Evolutionary conservation across 2,888 invertebrate genomes (phyloP), one percentile per base, ranked within the genome.

Genomic region (Podabrus alpinus): DNA sequence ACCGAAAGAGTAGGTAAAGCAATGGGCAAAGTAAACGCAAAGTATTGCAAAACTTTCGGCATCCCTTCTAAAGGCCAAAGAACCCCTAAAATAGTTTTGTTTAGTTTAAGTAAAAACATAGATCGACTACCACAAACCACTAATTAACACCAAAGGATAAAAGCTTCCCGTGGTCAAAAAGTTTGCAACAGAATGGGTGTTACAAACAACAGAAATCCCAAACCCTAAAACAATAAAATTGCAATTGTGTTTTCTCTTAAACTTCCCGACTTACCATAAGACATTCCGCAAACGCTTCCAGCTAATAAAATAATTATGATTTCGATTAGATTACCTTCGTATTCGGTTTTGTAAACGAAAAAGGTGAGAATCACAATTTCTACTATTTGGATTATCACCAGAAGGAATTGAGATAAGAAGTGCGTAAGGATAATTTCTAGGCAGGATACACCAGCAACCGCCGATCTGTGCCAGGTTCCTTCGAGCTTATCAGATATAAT

Each of bases 91-190:
- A 72, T 21, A 66, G 11, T 25, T 72, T 25, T 5, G 10, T 25
- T 68, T 25, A 69, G 11, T 21, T 9, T 4, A 45, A 45, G 2
- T 25, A 25, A 19, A 70, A 21, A 24, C 5, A 11, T 4, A n/a
- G n/a, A 62, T 70, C 11, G 17, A 61, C 1, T 45, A 72, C 21
- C 66, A 88, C 92, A 88, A 86, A 96, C 97, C 97, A 85, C 95
- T 95, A 5, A 96, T 88, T 78, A 97, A 88, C 78, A 97, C 92
- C 89, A 96, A 93, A 0, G 97, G 97, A 84, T 97, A 97, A 84
- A 97, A 96, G 78, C 94, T 94, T 13, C 97, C 97, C 0, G 96
- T 92, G 0, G 96, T 92, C 11, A 94, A 90, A 85, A 95, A 96
- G 89, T 96, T 95, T 0, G 96, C 94, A 82, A 94, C 90, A 0